Evolutionary conservation across 2,888 invertebrate genomes (phyloP).

Genomic region (Drosophila barbarae): DNA sequence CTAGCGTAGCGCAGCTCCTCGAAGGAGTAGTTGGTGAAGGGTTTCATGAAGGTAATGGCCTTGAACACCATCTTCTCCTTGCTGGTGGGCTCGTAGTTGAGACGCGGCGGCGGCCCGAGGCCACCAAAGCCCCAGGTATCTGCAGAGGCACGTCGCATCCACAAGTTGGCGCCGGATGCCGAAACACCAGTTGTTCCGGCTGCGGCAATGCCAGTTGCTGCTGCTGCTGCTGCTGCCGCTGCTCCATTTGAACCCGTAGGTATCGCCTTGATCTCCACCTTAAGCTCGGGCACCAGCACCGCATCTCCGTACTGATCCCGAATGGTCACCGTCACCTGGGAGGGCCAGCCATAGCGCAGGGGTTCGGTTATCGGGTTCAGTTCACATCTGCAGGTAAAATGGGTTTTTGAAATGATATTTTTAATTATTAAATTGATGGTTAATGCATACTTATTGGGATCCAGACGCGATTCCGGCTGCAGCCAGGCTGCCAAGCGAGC

Average conservation of each 20-base stretch:
- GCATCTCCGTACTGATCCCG: constrained; percentile 95
- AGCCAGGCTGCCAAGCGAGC: constrained; percentile 96
- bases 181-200: background rate
- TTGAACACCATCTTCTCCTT: constrained; percentile 96
- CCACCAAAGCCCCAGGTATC: constrained; percentile 71
- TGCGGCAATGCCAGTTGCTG: constrained; percentile 22
- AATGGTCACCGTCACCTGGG: constrained; percentile 88
- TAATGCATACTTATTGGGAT: constrained; percentile 83
- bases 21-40: constrained; percentile 94
- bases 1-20: constrained; percentile 90
- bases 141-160: constrained; percentile 76
- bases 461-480: constrained; percentile 94
- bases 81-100: constrained; percentile 89
- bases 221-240: background rate
- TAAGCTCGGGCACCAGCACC: constrained; percentile 91
- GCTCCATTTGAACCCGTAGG: constrained; percentile 73
- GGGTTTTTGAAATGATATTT: too few species aligned
- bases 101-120: constrained; percentile 77
- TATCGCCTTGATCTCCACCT: constrained; percentile 81
- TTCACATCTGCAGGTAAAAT: constrained; percentile 84
- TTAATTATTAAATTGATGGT: too few species aligned
- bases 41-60: constrained; percentile 96
- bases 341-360: constrained; percentile 90
- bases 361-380: constrained; percentile 87
- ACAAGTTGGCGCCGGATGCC: constrained; percentile 70